Evolutionary conservation across 2,888 invertebrate genomes (phyloP).

Genomic region (Apamea monoglypha): DNA sequence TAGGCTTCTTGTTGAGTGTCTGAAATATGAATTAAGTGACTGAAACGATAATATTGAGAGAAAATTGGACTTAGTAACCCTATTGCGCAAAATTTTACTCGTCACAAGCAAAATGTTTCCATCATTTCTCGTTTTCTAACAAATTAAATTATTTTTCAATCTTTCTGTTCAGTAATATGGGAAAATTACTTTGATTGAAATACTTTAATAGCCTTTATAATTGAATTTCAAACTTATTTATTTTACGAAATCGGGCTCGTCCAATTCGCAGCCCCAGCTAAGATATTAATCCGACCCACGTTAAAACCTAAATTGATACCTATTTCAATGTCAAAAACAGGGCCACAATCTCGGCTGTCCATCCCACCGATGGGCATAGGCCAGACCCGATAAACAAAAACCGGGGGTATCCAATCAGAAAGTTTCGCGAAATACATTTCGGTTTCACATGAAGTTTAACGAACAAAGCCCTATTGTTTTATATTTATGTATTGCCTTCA

Average conservation of each 20-base stretch:
- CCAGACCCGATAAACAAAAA: conserved; percentile 67
- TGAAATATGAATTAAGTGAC: neutral
- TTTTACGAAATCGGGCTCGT: conserved; percentile 24
- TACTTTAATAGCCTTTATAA: conserved; percentile 23
- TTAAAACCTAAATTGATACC: conserved; percentile 63
- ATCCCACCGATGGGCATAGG: conserved; percentile 54
- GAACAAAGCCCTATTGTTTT: conserved; percentile 80
- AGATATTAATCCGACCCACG: conserved; percentile 50
- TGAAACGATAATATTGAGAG: too few species aligned
- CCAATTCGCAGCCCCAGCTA: conserved; percentile 25
- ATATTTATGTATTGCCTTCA: conserved; percentile 78
- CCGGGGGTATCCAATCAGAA: conserved; percentile 72
- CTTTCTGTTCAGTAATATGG: conserved; percentile 9
- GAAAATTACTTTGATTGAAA: conserved; percentile 22
- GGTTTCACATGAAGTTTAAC: conserved; percentile 77
- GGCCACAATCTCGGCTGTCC: conserved; percentile 53
- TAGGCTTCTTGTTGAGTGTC: neutral
- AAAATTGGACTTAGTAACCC: neutral
- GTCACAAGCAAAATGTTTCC: neutral
- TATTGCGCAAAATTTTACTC: neutral
- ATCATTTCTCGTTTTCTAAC: neutral
- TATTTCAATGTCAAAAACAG: conserved; percentile 67
- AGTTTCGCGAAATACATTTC: conserved; percentile 74
- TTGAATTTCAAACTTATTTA: conserved; percentile 45
- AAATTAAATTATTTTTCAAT: conserved; percentile 12